Conservation (phyloP, 2,888 invertebrate species). For the Dioctria linearis region DNA sequence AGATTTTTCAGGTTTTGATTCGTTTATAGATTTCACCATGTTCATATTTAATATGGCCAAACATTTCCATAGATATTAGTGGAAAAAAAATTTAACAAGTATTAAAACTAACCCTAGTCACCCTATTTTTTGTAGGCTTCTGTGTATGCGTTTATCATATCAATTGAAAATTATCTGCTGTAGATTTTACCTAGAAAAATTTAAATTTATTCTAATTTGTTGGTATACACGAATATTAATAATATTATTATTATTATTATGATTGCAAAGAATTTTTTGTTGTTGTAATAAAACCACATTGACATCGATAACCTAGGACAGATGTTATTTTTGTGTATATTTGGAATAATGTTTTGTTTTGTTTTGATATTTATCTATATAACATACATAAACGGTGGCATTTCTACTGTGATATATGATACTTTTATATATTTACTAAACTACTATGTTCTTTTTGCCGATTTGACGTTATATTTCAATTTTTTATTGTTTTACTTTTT, state of each 20-base stretch:
- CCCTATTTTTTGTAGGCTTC: too few species aligned
- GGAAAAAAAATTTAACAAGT: too few species aligned
- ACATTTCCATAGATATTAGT: too few species aligned
- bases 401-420: conserved; percentile 1
- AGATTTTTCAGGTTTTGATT: too few species aligned
- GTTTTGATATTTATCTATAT: background rate
- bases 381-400: conserved; percentile 8
- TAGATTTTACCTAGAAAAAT: too few species aligned
- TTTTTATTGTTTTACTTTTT: background rate
- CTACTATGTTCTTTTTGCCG: too few species aligned
- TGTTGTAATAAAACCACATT: background rate
- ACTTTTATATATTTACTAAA: background rate
- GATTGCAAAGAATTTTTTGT: background rate
- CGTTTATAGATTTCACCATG: too few species aligned
- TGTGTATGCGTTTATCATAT: too few species aligned
- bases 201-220: background rate
- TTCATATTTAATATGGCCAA: too few species aligned
- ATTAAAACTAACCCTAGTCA: too few species aligned
- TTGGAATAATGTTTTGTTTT: background rate
- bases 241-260: background rate
- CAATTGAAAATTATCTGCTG: too few species aligned
- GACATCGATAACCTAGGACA: background rate
- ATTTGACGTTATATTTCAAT: too few species aligned
- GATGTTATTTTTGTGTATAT: background rate
- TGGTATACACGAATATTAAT: background rate